Percentiles rank a stretch among this genome's conserved stretches.
These are phyloP conservation scores for Danionella cerebrum DNA, from an alignment of 2,113 vertebrate genomes.

Conservation along the genomic window DNA sequence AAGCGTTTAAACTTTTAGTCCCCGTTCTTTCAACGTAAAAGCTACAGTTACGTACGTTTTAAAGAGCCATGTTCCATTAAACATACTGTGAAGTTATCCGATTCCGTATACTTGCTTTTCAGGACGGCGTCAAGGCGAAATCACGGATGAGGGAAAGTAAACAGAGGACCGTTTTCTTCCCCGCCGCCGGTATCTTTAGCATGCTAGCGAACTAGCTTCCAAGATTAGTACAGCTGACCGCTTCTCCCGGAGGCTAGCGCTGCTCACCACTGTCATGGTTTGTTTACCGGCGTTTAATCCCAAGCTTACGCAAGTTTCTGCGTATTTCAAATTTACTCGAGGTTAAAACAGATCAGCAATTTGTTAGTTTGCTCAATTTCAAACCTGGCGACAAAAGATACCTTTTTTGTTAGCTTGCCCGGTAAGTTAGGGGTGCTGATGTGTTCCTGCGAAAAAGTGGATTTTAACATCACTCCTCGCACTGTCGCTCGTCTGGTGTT, in stretches of 20 bases:
- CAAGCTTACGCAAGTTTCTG: not conserved
- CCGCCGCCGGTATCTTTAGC: conserved; percentile 18
- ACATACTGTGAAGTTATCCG: not conserved
- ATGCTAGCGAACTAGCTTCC: not conserved
- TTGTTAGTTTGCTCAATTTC: not conserved
- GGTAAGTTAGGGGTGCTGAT: conserved; percentile 54
- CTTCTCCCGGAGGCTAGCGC: not conserved
- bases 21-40: not conserved
- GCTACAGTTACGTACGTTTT: not conserved
- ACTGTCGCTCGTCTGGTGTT: conserved; percentile 62
- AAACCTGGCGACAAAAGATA: not conserved
- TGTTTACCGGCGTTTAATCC: not conserved
- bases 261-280: not conserved
- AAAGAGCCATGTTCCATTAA: not conserved
- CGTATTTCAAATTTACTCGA: not conserved
- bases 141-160: not conserved
- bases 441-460: conserved; percentile 68
- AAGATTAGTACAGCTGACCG: not conserved
- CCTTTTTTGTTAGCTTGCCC: not conserved
- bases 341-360: not conserved
- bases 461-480: conserved; percentile 59
- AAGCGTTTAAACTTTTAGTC: not conserved
- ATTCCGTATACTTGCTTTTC: not conserved
- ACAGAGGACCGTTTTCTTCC: conserved; percentile 14
- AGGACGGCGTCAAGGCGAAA: not conserved